Base-by-base conservation (phyloP, 2,797 vertebrate genomes). In the Coendou prehensilis region DNA sequence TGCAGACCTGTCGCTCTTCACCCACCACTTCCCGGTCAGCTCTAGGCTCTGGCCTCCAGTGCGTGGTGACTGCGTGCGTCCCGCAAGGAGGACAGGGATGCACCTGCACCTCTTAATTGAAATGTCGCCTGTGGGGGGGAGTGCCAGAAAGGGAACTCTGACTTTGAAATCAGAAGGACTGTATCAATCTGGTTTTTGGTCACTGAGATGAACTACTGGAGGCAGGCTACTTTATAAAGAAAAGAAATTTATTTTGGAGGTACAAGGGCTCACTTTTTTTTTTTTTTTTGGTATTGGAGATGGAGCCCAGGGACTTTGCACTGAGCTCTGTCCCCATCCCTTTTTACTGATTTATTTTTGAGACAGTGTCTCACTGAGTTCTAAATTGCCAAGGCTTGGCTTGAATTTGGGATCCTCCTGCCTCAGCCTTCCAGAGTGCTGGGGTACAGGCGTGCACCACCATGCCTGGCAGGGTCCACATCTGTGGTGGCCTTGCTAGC, bases 81-180 rank as follows among this genome's bases (percentile, higher is more conserved):
- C 86, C 80, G 54, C 69, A 56, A 73, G 30, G 13, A 90, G 56
- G 54, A 41, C 69, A 75, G 90, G 84, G 52, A 45, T 83, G 67
- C 41, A 15, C n/a, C 52, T 50, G 59, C 14, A 52, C 33, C n/a
- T 90, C 45, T 84, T n/a, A 69, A 75, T 89, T 96, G 78, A 86
- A 94, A 61, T 41, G 47, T 92, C 90, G 73, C n/a, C 20, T 76
- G 33, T 6, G 75, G 84, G 41, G 56, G 33, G 41, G 56, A 28
- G 8, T 54, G 52, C 52, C 80, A 64, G 56, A 83, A 87, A 86
- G 67, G 52, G 61, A 76, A 67, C 33, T 45, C 28, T 61, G 86
- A 26, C 92, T 95, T 95, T 90, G 75, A 94, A 95, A 47, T 96
- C 28, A 93, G 64, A 80, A 85, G 57, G 69, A 79, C 84, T 30